Percentiles rank a stretch among this genome's conserved stretches.
These are phyloP conservation scores for Bergia sp. DNA, from an alignment of 92 coral and sea anemone species.

Conservation along the genomic window DNA sequence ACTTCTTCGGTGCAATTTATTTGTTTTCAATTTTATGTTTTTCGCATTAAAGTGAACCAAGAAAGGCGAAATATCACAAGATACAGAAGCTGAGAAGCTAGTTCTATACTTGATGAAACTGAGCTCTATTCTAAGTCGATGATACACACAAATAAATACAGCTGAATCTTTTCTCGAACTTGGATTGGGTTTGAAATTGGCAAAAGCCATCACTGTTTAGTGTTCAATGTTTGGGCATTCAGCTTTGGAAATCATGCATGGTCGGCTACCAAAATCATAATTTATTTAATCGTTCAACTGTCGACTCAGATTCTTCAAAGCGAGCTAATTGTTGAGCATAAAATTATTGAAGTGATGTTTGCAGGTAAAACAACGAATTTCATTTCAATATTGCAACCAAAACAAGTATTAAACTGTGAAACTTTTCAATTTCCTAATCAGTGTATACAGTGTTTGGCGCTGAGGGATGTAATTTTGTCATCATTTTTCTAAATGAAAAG, in stretches of 20 bases:
- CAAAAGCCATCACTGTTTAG: not conserved
- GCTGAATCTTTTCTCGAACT: not conserved
- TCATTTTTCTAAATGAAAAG: not conserved
- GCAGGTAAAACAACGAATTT: conserved; percentile 6
- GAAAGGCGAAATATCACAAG: not conserved
- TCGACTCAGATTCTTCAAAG: not conserved
- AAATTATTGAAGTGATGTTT: not conserved
- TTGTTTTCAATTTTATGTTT: not conserved
- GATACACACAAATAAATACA: not conserved
- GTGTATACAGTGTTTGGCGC: not conserved
- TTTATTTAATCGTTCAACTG: not conserved
- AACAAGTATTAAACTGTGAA: not conserved
- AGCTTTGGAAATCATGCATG: not conserved
- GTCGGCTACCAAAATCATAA: not conserved
- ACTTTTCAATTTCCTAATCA: not conserved
- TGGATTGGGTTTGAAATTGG: not conserved
- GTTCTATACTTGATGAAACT: too few species aligned
- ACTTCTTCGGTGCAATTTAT: not conserved
- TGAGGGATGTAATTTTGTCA: not conserved
- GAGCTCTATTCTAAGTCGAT: not conserved
- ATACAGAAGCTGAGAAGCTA: not conserved
- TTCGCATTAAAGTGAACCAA: not conserved
- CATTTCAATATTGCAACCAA: conserved; percentile 14
- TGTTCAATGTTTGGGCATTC: not conserved
- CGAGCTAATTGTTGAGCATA: not conserved